Evolutionary conservation across 2,888 invertebrate genomes (phyloP).

Genomic region (Dione vanillae): DNA sequence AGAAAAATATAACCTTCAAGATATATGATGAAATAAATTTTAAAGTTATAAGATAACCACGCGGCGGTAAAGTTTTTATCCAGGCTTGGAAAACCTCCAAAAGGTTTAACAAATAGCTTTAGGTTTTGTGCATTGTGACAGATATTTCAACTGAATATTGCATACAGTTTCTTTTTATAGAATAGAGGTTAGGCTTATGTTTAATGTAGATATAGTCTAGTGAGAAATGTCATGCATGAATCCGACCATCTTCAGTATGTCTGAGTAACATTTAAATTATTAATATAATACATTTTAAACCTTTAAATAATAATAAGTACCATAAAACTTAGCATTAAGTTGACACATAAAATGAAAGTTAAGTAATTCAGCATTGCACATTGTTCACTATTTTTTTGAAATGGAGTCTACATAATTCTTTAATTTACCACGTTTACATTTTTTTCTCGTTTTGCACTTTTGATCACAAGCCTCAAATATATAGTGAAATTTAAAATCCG

Average conservation of each 20-base stretch:
- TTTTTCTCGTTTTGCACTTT: constrained; percentile 34
- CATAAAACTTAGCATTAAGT: constrained; percentile 6
- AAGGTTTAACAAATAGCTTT: constrained; percentile 29
- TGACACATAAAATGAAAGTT: constrained; percentile 30
- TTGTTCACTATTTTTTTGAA: constrained; percentile 27
- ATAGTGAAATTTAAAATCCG: too few species aligned
- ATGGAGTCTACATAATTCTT: constrained; percentile 38
- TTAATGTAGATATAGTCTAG: background rate
- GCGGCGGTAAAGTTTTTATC: constrained; percentile 10
- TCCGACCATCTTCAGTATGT: background rate
- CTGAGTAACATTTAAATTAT: background rate
- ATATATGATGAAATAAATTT: constrained; percentile 3
- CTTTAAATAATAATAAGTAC: background rate
- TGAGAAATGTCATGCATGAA: background rate
- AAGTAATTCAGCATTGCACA: constrained; percentile 19
- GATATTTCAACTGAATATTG: constrained; percentile 27
- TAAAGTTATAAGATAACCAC: constrained; percentile 17
- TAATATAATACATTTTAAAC: background rate
- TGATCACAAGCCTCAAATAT: constrained; percentile 12
- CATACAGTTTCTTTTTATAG: background rate
- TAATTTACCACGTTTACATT: constrained; percentile 33
- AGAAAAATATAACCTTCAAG: too few species aligned
- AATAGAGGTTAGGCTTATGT: background rate
- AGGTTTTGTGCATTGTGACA: constrained; percentile 25
- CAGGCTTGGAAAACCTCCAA: constrained; percentile 39